Evolutionary conservation across 2,888 invertebrate species (phyloP).

Genomic region (Scaptomyza tumidula): DNA sequence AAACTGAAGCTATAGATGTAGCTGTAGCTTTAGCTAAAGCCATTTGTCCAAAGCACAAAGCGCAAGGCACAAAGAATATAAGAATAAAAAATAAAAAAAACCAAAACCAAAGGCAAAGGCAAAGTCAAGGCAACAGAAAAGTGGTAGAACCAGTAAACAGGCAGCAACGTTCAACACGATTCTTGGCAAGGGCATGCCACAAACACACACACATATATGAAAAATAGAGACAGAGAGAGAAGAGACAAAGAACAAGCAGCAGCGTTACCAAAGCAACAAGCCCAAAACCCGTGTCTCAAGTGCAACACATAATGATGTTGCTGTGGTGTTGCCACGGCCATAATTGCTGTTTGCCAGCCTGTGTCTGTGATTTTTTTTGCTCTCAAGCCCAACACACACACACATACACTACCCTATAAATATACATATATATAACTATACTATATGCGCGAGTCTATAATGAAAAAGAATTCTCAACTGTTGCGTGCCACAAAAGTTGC

Average conservation of each 20-base stretch:
- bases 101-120: conserved; percentile 41
- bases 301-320: conserved; percentile 62
- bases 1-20: background rate
- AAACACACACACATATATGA: conserved; percentile 18
- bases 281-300: conserved; percentile 54
- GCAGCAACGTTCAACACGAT: conserved; percentile 41
- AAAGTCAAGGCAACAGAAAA: conserved; percentile 60
- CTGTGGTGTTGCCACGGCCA: conserved; percentile 48
- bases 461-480: conserved; percentile 15
- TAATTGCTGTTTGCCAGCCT: conserved; percentile 55
- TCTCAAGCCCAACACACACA: conserved; percentile 31
- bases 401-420: conserved; percentile 33
- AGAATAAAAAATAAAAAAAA: background rate
- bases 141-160: conserved; percentile 61
- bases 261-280: conserved; percentile 29
- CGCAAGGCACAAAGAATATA: conserved; percentile 25
- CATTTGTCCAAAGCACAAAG: conserved; percentile 74
- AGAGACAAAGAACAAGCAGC: conserved; percentile 17
- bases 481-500: conserved; percentile 47
- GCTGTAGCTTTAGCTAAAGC: conserved; percentile 16
- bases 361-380: conserved; percentile 50
- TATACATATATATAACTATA: conserved; percentile 8
- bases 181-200: conserved; percentile 59
- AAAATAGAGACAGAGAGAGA: conserved; percentile 28
- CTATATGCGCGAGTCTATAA: conserved; percentile 20